Evolutionary conservation across 2,888 invertebrate genomes (phyloP), one percentile per base, ranked within the genome.

Genomic region (Metacarcinus magister): DNA sequence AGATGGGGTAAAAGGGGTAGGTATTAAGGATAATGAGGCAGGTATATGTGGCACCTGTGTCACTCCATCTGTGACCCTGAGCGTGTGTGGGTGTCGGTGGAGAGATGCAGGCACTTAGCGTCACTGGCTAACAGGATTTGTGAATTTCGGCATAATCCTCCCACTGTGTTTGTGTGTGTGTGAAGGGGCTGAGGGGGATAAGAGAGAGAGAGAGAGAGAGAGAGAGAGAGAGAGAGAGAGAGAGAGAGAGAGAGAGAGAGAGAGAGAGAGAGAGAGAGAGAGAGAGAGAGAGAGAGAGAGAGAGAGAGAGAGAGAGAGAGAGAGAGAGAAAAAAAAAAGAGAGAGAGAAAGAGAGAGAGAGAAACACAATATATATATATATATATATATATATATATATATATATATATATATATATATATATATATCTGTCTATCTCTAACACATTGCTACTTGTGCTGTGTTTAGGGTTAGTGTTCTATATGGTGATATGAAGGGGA

Each of bases 161-260:
- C 0, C 8, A 28, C 7, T 28, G 23, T 75, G 75, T 28, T 75
- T 75, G 75, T 28, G 28, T 28, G 75, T 75, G 75, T n/a, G 39
- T 39, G 39, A 39, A 39, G 39, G 39, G 39, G 39, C 39, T 39
- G 39, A 39, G 87, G 2, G 87, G 39, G 87, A 10, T 39, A 0
- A 87, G 82, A 87, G 82, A 87, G 82, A 87, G 82, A 87, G 82
- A 32, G 82, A 87, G 82, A 87, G 82, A 87, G 32, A 87, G 82
- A 87, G 82, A 87, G 82, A 87, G 82, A 87, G 82, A 87, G 28
- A 87, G 87, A 87, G 87, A 87, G 87, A 87, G 87, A 87, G 87
- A 82, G 87, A 87, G 87, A 87, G 87, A 87, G 87, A 87, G 87
- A 87, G 87, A 87, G 87, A 87, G 87, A 87, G 87, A 87, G 87